Conservation (phyloP, 2,113 vertebrate genomes). For the Cervus canadensis region DNA sequence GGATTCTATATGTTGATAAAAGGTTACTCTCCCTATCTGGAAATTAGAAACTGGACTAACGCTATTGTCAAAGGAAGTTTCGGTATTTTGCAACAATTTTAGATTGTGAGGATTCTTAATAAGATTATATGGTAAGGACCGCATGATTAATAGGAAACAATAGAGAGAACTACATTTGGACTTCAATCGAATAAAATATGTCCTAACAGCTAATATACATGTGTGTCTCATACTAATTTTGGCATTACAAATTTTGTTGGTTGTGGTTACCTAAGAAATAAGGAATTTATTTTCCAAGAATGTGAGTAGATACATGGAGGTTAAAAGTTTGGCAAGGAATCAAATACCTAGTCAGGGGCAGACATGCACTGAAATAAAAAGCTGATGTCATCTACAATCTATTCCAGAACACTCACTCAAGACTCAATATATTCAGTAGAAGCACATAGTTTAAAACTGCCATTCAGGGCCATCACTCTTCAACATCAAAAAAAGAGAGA, state of each 20-base stretch:
- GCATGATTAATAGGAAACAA: not conserved
- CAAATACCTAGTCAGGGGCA: not conserved
- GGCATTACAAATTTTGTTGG: not conserved
- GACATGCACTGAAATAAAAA: not conserved
- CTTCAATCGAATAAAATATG: not conserved
- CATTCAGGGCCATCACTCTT: not conserved
- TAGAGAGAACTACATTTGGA: not conserved
- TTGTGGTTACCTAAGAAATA: not conserved
- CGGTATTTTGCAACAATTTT: not conserved
- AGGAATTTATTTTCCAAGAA: not conserved
- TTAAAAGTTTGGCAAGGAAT: not conserved
- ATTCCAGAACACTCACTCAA: not conserved
- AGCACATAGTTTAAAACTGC: not conserved
- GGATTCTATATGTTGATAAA: not conserved
- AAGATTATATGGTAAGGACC: not conserved
- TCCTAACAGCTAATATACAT: not conserved
- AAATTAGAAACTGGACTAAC: not conserved
- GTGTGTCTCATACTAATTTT: not conserved
- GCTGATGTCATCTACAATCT: not conserved
- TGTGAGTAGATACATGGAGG: not conserved
- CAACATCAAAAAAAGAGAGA: not conserved
- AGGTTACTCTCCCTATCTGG: not conserved
- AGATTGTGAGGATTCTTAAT: not conserved
- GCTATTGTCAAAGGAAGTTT: not conserved
- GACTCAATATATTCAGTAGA: not conserved